Base-by-base conservation (phyloP, 2,797 vertebrate genomes). In the Lophotriccus pileatus region DNA sequence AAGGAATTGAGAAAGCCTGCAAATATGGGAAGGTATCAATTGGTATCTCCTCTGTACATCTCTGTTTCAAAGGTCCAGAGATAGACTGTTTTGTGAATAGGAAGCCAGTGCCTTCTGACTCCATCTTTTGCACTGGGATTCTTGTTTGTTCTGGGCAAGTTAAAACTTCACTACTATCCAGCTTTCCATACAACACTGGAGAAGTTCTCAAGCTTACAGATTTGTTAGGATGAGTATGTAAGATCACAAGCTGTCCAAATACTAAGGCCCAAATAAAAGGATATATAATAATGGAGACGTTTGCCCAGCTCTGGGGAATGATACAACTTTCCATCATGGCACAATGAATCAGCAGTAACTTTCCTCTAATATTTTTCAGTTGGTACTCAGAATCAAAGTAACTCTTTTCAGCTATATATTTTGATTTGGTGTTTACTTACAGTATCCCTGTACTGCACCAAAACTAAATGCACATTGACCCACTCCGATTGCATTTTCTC, bases 401-500 rank as follows among this genome's bases (percentile, higher is more conserved):
- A 76, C 78, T 52, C 0, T 80, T 74, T 85, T 62, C 59, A 85
- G 30, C 12, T 23, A 37, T 37, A 43, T 63, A 34, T 13, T 39
- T 12, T 23, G 28, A 47, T 37, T 55, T 59, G 4, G 49, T 44
- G 44, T 60, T 66, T 86, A 98, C 98, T 96, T 97, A 99, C 99
- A 53, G 98, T 98, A 87, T 99, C 99, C 96, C 98, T 98, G 97
- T 99, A 99, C 10, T 96, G 96, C 9, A 96, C 70, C 41, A 99
- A 98, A 85, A 12, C 92, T 70, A 99, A 98, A 4, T 39, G 68
- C 52, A 98, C 95, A 2, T 98, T 98, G 4, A 64, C 69, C 99
- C 99, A 99, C 80, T 99, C 99, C 0, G 6, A 93, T 96, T 98
- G 98, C 99, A 99, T 99, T 94, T 99, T 99, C 43, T 98, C 98